A percentile compares a stretch with the other conserved stretches of the same genome.
Conservation (phyloP, 2,113 vertebrate genomes). For the Morone chrysops region DNA sequence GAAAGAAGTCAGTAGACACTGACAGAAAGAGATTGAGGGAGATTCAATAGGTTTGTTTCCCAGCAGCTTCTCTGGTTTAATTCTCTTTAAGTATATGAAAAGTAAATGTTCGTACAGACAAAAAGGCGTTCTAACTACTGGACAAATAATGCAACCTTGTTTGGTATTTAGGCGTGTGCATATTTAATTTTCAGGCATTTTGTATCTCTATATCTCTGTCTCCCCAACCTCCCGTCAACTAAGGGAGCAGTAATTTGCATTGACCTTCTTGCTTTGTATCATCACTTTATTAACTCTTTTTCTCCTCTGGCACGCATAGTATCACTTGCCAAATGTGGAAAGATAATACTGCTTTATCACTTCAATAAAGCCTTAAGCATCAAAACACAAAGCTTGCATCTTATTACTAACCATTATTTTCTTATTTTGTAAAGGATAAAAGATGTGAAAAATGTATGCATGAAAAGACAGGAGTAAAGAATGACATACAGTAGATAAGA, state of each 20-base stretch:
- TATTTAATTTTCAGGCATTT: conserved; percentile 8
- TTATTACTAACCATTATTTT: conserved; percentile 16
- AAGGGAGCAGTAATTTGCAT: conserved; percentile 33
- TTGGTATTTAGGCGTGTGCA: conserved; percentile 34
- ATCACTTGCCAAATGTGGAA: conserved; percentile 29
- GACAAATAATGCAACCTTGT: conserved; percentile 37
- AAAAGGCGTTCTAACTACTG: neutral
- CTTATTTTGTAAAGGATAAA: neutral
- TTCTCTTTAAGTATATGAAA: conserved; percentile 9
- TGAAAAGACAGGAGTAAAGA: neutral
- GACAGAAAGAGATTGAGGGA: conserved; percentile 5
- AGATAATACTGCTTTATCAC: conserved; percentile 25
- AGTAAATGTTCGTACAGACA: conserved; percentile 6
- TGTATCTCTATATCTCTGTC: neutral
- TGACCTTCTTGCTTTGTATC: conserved; percentile 57
- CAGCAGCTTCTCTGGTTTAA: conserved; percentile 24
- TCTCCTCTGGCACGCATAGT: neutral
- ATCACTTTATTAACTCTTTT: conserved; percentile 2
- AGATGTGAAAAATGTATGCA: neutral
- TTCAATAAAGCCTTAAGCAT: conserved; percentile 16
- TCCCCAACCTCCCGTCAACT: neutral
- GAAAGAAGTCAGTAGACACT: conserved; percentile 36
- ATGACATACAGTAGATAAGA: too few species aligned
- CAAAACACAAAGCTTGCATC: neutral
- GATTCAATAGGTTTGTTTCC: conserved; percentile 34